Evolutionary conservation across 2,797 vertebrate species (phyloP), one percentile per base, ranked within the genome.

Genomic region (Hyperoplus immaculatus): DNA sequence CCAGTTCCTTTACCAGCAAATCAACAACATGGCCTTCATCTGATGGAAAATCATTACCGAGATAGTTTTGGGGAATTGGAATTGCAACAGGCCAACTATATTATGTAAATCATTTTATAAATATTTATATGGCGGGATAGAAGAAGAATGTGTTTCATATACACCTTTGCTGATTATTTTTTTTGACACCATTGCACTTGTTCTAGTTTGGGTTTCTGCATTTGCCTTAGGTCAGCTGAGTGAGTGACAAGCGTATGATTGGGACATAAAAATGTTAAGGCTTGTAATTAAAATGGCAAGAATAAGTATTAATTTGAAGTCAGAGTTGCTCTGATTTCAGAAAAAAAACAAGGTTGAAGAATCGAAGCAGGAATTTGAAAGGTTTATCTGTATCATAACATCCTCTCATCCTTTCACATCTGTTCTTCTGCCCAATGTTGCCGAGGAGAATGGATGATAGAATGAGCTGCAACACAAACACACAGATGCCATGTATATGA

Each of bases 21-120:
- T 61, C 66, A 66, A 58, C 68, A 55, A 80, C 14, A 0, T 46
- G 16, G 79, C 45, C 53, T 60, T 83, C 80, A 29, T 77, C 50
- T 74, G 50, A 62, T 76, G 77, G 87, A 82, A 92, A 87, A 70
- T 88, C 76, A 83, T 88, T 72, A 78, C 87, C 75, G 78, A 81
- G 82, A 59, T 43, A 47, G 49, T 62, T 42, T 66, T 38, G 8
- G 58, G 65, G 41, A 29, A 83, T 69, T 78, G 85, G 42, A 76
- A 29, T n/a, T 54, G 69, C 75, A 84, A 85, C 64, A 80, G 49
- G 75, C 46, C 51, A 71, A 82, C 57, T 4, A 51, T 29, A 29
- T 3, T 29, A 82, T 59, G 84, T 74, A 70, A 68, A 70, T 14
- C 16, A 77, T 77, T 73, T 51, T 8, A 86, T 82, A 62, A 81